Base-by-base conservation (phyloP, 1,140 invertebrate species). In the Drosophila cardini region DNA sequence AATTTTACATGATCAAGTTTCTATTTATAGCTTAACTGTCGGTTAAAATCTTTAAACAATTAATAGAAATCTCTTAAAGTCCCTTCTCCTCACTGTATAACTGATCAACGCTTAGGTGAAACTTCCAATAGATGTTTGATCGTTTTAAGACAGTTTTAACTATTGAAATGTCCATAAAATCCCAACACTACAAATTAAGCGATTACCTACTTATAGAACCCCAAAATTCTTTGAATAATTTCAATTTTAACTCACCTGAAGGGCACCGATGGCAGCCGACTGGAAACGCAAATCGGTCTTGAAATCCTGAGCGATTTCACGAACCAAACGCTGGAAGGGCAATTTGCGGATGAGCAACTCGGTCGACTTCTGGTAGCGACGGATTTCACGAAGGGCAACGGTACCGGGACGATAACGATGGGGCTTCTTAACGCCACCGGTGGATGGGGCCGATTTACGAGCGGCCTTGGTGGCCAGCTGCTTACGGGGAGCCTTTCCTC, bases 401-500 rank as follows among this genome's bases (percentile, higher is more conserved):
- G 96, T 97, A 89, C 96, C 96, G 55, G 96, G 96, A 76, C 96
- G 94, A 92, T 95, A 95, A 92, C 94, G 94, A 94, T 96, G 95
- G 57, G 95, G 96, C 87, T 96, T 96, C 93, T 96, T 96, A 0
- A 96, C 96, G 50, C 95, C 95, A 36, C 95, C 95, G 76, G 95
- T 96, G 48, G 95, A 94, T 4, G 95, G 95, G 2, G 95, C 95
- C 75, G 94, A 95, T 92, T 96, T 96, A 78, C 95, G 94, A n/a
- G 95, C 95, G 6, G 96, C 96, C 90, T 97, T 97, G 40, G 97
- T 97, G 7, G 96, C 96, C 89, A 98, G 92, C 85, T 98, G 97
- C 93, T 98, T 98, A 46, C 97, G 94, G 26, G 96, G 97, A 77
- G 96, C 97, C 93, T 97, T 97, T 71, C 96, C 96, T 93, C 96